Evolutionary conservation across 2,113 vertebrate genomes (phyloP).

Genomic region (Gambusia affinis): DNA sequence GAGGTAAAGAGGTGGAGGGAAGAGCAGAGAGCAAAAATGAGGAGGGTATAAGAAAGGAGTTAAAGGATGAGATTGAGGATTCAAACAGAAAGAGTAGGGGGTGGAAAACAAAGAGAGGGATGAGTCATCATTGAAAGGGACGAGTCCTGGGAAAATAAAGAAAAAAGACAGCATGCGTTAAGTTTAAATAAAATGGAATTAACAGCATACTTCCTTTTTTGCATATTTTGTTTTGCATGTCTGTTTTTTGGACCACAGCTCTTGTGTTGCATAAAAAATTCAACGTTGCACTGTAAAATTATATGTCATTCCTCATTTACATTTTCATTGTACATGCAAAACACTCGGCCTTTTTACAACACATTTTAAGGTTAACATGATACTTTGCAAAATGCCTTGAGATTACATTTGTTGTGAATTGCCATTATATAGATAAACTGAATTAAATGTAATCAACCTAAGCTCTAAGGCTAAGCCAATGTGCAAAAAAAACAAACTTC

Average conservation of each 20-base stretch:
- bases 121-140: conserved; percentile 35
- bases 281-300: background rate
- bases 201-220: background rate
- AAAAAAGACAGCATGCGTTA: background rate
- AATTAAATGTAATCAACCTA: background rate
- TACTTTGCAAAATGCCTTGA: background rate
- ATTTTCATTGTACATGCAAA: background rate
- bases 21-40: background rate
- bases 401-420: background rate
- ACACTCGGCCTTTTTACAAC: background rate
- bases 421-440: background rate
- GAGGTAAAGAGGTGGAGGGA: background rate
- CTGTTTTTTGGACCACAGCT: background rate
- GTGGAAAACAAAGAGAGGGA: conserved; percentile 18
- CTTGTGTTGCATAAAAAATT: background rate
- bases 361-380: background rate
- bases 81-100: conserved; percentile 6
- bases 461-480: background rate
- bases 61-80: background rate
- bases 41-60: background rate
- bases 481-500: background rate
- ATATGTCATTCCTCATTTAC: background rate
- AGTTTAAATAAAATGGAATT: background rate
- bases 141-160: conserved; percentile 6
- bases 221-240: background rate